Base-by-base conservation (phyloP, 2,888 invertebrate genomes). In the Trissolcus japonicus region DNA sequence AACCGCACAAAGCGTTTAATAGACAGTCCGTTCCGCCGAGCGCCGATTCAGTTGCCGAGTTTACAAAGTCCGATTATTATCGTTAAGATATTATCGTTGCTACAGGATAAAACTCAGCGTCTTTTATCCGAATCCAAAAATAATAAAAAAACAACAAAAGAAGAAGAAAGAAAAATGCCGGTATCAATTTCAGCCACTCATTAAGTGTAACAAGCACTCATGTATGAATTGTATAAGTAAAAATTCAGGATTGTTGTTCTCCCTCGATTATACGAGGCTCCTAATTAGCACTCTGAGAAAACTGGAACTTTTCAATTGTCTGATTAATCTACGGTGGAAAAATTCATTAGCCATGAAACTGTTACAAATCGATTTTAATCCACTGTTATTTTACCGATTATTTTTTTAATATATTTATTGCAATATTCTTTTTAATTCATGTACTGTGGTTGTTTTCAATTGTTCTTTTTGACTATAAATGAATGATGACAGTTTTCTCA, bases 11-110 rank as follows among this genome's bases (percentile, higher is more conserved):
- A 68, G 50, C 53, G 62, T 55, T 29, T 43, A 59, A 60, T 21
- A 60, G 29, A 63, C 41, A 66, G 61, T 66, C 17, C 57, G 46
- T 53, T 61, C 61, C 61, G 48, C 41, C 65, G 76, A 76, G 48
- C 76, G 72, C 61, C 73, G 72, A 69, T 14, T 65, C 67, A 68
- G 72, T 79, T 85, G 85, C 86, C 83, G 85, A 86, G 84, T 83
- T 78, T 60, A 62, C 60, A 46, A 79, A 79, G 79, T 79, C 79
- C 76, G 73, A 79, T 87, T 87, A 85, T 83, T 86, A 86, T 82
- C 82, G 81, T 85, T 86, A 84, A 83, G 82, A 74, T 43, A 83
- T 84, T 83, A 82, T 82, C 81, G 83, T 80, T 78, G 78, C 63
- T 81, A 78, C 77, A 72, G 59, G 48, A 68, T 59, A 54, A 63